A percentile compares a stretch with the other conserved stretches of the same genome.
phyloP scores from a whole-genome alignment of 1,140 invertebrate genomes.

The Drosophila cardini region DNA sequence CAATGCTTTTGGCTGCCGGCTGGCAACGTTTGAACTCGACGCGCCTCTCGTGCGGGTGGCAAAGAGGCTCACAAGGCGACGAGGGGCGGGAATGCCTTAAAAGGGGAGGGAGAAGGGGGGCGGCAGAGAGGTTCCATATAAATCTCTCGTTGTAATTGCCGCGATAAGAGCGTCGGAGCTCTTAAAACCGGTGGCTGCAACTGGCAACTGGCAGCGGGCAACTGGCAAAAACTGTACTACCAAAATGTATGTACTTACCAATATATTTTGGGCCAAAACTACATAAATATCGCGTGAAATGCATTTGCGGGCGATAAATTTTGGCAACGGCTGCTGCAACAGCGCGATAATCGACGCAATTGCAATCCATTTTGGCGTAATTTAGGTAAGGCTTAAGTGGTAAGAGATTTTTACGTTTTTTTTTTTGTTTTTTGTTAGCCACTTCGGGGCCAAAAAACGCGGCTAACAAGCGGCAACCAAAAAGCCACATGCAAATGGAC shows the following conservation, averaged over 20 bases:
- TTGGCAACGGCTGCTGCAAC: conserved; percentile 65
- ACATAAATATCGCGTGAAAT: conserved; percentile 82
- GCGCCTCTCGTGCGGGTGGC: conserved; percentile 62
- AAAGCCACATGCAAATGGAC: conserved; percentile 19
- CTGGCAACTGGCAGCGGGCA: too few species aligned
- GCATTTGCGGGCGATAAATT: conserved; percentile 78
- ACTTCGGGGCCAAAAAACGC: conserved; percentile 3
- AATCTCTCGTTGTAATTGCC: conserved; percentile 80
- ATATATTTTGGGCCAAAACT: conserved; percentile 62
- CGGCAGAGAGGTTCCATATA: conserved; percentile 50
- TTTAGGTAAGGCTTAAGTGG: conserved; percentile 80
- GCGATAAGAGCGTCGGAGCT: conserved; percentile 72
- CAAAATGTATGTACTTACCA: conserved; percentile 33
- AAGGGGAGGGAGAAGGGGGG: not conserved
- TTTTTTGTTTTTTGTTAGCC: not conserved
- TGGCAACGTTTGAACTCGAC: conserved; percentile 76
- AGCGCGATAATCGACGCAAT: conserved; percentile 82
- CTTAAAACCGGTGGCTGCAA: conserved; percentile 74
- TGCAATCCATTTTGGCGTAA: conserved; percentile 82
- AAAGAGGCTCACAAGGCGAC: not conserved
- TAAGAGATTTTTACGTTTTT: conserved; percentile 15
- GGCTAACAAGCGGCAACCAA: conserved; percentile 51
- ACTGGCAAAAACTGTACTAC: conserved; percentile 28
- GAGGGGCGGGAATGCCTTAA: too few species aligned
- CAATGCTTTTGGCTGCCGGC: conserved; percentile 69